Percentiles rank a stretch among this genome's conserved stretches.
These are phyloP conservation scores for Coreoperca whiteheadi DNA, from an alignment of 2,113 vertebrate genomes.

Conservation along the genomic window DNA sequence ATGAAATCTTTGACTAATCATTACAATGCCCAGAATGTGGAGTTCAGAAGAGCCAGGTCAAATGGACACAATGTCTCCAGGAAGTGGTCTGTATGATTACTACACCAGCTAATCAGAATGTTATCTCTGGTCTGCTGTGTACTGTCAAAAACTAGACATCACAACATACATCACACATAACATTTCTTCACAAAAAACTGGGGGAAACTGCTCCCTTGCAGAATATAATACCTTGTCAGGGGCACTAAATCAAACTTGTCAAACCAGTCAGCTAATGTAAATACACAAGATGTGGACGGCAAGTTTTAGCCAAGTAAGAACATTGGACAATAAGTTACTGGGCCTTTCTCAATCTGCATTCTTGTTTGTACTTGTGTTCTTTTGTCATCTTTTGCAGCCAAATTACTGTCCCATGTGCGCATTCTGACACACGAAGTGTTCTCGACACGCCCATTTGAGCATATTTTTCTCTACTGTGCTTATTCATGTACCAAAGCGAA, in stretches of 20 bases:
- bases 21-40: conserved; percentile 52
- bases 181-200: conserved; percentile 36
- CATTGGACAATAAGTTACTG: background rate
- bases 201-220: conserved; percentile 1
- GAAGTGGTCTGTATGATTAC: conserved; percentile 32
- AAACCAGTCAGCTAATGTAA: conserved; percentile 32
- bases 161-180: conserved; percentile 26
- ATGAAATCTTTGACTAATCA: conserved; percentile 70
- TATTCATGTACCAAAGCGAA: too few relatives aligned
- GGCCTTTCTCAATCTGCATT: too few relatives aligned
- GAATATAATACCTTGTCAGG: conserved; percentile 21
- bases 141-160: conserved; percentile 45
- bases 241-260: conserved; percentile 56
- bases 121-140: conserved; percentile 37
- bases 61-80: conserved; percentile 26
- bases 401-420: too few relatives aligned
- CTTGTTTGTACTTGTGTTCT: too few relatives aligned
- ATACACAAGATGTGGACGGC: conserved; percentile 14
- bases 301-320: background rate
- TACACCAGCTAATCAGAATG: conserved; percentile 22
- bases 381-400: too few relatives aligned
- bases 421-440: too few relatives aligned
- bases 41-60: conserved; percentile 39
- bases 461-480: too few relatives aligned
- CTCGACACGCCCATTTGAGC: too few relatives aligned